Conservation (phyloP, 1,140 invertebrate species). For the Bombus pascuorum region DNA sequence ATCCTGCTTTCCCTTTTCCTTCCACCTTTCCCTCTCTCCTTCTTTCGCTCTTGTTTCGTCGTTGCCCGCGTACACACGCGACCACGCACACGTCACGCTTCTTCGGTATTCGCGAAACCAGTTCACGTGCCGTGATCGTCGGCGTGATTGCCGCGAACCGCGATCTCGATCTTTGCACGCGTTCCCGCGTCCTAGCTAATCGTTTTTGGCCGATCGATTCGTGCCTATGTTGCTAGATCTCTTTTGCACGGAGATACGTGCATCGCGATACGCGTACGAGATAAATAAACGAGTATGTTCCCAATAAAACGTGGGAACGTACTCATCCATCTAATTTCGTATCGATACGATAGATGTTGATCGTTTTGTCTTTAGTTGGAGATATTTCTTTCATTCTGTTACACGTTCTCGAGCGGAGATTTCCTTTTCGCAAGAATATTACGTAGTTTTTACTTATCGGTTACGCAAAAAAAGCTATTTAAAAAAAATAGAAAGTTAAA, state of each 20-base stretch:
- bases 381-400: fast-evolving
- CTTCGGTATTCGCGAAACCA: conserved; percentile 72
- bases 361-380: too few relatives aligned
- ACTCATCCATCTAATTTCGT: too few relatives aligned
- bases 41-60: conserved; percentile 44
- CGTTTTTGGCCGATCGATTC: neutral
- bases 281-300: too few relatives aligned
- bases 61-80: conserved; percentile 13
- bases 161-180: conserved; percentile 72
- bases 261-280: too few relatives aligned
- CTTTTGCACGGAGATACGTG: too few relatives aligned
- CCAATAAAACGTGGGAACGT: too few relatives aligned
- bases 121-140: conserved; percentile 73
- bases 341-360: too few relatives aligned
- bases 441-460: too few relatives aligned
- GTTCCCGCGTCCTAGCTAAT: conserved; percentile 30
- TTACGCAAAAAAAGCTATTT: too few relatives aligned
- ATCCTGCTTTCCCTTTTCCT: conserved; percentile 30
- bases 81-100: conserved; percentile 37
- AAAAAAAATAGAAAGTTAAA: too few relatives aligned
- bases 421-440: too few relatives aligned
- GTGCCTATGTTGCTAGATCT: neutral
- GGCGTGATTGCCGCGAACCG: conserved; percentile 57
- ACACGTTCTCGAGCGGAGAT: too few relatives aligned
- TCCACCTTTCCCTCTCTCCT: neutral